A percentile compares a stretch with the other conserved stretches of the same genome.
phyloP scores from a whole-genome alignment of 2,888 invertebrate genomes.

The Diarsia brunnea region DNA sequence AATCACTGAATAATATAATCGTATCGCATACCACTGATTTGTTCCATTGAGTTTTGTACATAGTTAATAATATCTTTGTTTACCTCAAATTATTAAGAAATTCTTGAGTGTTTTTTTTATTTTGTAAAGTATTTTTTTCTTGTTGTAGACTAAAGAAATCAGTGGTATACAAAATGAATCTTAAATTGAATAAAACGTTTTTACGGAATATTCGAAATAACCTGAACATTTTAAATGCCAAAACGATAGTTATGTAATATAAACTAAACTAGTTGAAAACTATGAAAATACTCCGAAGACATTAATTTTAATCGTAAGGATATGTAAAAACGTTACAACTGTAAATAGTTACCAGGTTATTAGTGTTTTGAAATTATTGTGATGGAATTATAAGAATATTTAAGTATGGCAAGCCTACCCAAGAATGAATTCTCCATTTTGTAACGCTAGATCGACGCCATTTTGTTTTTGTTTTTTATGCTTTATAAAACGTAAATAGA shows the following conservation, averaged over 20 bases:
- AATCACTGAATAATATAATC: conserved; percentile 1
- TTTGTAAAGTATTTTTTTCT: neutral
- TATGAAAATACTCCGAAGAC: conserved; percentile 51
- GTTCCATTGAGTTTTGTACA: neutral
- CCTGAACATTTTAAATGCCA: conserved; percentile 16
- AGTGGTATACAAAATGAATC: neutral
- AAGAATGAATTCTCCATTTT: conserved; percentile 21
- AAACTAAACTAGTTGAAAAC: conserved; percentile 47
- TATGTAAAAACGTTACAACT: conserved; percentile 65
- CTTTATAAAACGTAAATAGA: neutral
- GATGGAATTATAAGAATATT: conserved; percentile 51
- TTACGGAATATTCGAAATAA: conserved; percentile 1
- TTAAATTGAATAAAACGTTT: neutral
- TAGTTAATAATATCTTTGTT: neutral
- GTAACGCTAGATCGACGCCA: neutral
- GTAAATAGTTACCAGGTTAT: conserved; percentile 63
- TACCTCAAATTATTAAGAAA: neutral
- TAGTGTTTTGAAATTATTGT: conserved; percentile 64
- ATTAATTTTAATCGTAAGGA: conserved; percentile 51
- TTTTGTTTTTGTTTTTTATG: neutral
- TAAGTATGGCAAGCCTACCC: conserved; percentile 39
- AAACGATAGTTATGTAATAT: conserved; percentile 30
- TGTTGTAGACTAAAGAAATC: neutral
- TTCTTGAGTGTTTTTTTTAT: neutral
- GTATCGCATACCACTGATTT: conserved; percentile 20